Percentiles rank a stretch among this genome's conserved stretches.
Conservation (phyloP, 2,888 invertebrate genomes). For the Lithophane socia region DNA sequence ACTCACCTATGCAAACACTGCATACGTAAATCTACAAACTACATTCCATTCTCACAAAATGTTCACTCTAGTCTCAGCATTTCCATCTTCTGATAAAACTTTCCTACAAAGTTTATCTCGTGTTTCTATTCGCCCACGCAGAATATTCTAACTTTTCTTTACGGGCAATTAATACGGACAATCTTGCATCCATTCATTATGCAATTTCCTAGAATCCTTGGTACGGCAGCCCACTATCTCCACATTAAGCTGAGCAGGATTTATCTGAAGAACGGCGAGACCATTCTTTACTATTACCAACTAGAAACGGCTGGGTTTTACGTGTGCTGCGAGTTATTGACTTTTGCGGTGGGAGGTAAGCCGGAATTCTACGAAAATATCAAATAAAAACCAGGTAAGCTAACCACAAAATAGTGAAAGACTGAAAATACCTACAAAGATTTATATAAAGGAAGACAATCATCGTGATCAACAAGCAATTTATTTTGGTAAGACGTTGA, state of each 20-base stretch:
- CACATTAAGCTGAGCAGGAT: conserved; percentile 72
- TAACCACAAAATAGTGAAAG: neutral
- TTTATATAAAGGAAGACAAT: neutral
- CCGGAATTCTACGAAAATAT: conserved; percentile 13
- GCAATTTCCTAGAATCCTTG: conserved; percentile 63
- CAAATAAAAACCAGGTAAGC: conserved; percentile 6
- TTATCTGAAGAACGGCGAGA: conserved; percentile 70
- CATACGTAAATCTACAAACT: neutral
- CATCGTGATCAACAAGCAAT: too few relatives aligned
- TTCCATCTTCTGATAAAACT: conserved; percentile 9
- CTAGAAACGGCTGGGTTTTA: conserved; percentile 52
- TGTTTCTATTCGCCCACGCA: conserved; percentile 27
- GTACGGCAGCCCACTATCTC: conserved; percentile 64
- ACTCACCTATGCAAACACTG: neutral
- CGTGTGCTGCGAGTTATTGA: conserved; percentile 54
- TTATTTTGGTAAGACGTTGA: neutral
- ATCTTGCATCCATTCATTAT: conserved; percentile 66
- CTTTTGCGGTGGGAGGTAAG: conserved; percentile 28
- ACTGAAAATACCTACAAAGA: neutral
- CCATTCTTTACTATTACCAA: conserved; percentile 75
- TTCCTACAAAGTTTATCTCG: neutral
- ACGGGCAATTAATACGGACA: conserved; percentile 61
- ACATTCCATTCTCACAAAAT: neutral
- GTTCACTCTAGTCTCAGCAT: neutral
- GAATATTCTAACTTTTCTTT: conserved; percentile 43